Evolutionary conservation across 2,113 vertebrate species (phyloP).

Genomic region (Cochlearius cochlearius): DNA sequence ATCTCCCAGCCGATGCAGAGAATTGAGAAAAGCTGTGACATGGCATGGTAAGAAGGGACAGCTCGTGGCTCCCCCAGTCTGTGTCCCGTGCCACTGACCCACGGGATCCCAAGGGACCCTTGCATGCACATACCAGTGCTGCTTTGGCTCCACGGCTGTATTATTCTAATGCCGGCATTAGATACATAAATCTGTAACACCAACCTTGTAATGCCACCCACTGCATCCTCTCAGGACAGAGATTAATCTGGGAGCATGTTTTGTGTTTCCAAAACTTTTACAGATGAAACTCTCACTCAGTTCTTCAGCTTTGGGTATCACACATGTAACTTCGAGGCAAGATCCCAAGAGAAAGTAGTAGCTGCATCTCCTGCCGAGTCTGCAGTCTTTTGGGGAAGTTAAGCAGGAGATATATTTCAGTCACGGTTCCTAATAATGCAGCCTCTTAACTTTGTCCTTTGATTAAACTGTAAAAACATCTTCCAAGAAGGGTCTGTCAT

Average conservation of each 20-base stretch:
- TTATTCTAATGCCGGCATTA: neutral
- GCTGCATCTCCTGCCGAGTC: fast-evolving
- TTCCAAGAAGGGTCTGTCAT: neutral
- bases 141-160: neutral
- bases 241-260: neutral
- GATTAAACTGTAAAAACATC: neutral
- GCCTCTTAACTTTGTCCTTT: neutral
- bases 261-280: neutral
- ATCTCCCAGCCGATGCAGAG: neutral
- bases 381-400: neutral
- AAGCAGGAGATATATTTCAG: neutral
- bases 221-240: neutral
- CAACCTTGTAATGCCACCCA: neutral
- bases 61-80: fast-evolving
- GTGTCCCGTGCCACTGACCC: neutral
- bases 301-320: neutral
- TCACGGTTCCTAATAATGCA: neutral
- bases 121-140: neutral
- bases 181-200: neutral
- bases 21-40: neutral
- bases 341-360: neutral
- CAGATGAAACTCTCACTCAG: fast-evolving
- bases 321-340: neutral
- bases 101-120: neutral
- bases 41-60: neutral